Evolutionary conservation across 2,113 vertebrate genomes (phyloP), one percentile per base, ranked within the genome.

Genomic region (Sigmodon hispidus): DNA sequence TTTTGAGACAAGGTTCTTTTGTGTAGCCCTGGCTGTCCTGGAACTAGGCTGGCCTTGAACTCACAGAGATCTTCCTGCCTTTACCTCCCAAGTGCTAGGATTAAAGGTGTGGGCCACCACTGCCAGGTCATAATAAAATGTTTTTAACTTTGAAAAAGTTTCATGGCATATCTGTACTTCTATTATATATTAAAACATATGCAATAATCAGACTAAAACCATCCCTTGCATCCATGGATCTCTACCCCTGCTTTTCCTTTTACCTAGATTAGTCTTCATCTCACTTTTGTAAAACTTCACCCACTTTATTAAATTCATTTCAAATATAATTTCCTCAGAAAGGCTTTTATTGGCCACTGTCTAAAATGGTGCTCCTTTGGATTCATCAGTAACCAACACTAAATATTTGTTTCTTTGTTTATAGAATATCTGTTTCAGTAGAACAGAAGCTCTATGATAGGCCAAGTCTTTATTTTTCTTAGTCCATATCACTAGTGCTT

Each of bases 331-430:
- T 0, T 83, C 34, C 57, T 94, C 57, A 80, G 43, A 43, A 40
- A 97, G 69, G 57, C 7, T 87, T 96, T 96, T 87, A 87, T 11
- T 86, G 57, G 73, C 26, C 21, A 94, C 24, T 77, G 89, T 88
- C 61, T 93, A 95, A 95, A 92, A 89, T 7, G 84, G 70, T 15
- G 52, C 26, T 31, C 36, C 80, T 61, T 3, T 87, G 4, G 84
- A 79, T 75, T 84, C 88, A 59, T 90, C 63, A 52, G 61, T 70
- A 96, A 79, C 48, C 69, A 92, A 89, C 17, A 86, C 45, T 87
- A 96, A 90, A 77, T 91, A 91, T 93, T 76, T 91, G 75, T 65
- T 91, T 90, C 80, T 81, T 94, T 91, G 77, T 24, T 93, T 63
- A 90, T 16, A 79, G 48, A 57, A 15, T 73, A 21, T 88, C 43